Percentiles rank a stretch among this genome's conserved stretches.
Conservation (phyloP, 2,797 vertebrate genomes). For the Oceanodroma leucorhoa region DNA sequence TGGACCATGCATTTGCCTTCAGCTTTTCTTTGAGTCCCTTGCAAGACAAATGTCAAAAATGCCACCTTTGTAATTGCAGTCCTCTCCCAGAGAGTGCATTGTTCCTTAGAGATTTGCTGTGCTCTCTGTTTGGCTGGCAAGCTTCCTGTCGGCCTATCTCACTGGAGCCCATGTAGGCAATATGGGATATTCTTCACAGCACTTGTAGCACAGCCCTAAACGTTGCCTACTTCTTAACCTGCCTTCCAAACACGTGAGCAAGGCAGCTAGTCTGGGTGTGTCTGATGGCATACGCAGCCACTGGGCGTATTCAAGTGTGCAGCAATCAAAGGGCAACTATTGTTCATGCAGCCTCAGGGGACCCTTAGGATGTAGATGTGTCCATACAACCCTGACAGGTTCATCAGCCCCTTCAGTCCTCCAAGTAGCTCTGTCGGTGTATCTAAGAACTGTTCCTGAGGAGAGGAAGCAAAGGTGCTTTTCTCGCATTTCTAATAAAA, state of each 20-base stretch:
- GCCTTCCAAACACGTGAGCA: background rate
- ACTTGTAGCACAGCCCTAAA: background rate
- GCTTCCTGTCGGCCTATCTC: background rate
- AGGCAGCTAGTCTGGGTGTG: background rate
- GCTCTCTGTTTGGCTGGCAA: background rate
- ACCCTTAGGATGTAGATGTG: background rate
- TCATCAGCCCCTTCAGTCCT: background rate
- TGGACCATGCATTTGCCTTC: background rate
- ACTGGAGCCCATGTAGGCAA: background rate
- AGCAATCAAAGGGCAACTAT: background rate
- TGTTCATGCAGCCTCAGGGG: background rate
- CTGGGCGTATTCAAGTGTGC: background rate
- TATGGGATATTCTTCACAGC: background rate
- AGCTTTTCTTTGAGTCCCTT: background rate
- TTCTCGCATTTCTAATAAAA: background rate
- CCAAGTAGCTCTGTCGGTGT: background rate
- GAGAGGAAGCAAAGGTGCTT: background rate
- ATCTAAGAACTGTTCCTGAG: background rate
- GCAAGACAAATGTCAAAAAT: background rate
- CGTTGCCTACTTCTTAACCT: accelerated
- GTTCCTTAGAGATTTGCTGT: background rate
- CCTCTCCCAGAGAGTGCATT: background rate
- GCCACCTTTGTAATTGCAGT: background rate
- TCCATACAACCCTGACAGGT: background rate
- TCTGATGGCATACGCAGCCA: accelerated